Conservation (phyloP, 2,113 vertebrate genomes). For the Panurus biarmicus region DNA sequence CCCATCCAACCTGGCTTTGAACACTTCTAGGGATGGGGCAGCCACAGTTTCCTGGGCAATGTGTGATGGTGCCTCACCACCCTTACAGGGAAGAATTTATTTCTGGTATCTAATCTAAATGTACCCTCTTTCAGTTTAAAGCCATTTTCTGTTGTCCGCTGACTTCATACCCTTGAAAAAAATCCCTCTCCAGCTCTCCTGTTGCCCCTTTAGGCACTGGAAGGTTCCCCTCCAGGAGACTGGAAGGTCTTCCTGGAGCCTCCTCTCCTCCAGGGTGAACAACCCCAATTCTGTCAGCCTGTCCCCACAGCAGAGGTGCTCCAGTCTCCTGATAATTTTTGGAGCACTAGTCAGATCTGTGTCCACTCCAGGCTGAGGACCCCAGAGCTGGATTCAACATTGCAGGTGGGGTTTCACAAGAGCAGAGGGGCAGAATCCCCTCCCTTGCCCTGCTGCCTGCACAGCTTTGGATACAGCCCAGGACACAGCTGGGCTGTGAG, state of each 20-base stretch:
- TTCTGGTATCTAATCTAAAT: background rate
- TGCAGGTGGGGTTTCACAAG: background rate
- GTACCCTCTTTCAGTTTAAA: background rate
- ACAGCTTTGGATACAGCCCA: background rate
- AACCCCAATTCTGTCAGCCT: background rate
- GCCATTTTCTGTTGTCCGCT: background rate
- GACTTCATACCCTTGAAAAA: background rate
- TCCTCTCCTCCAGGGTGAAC: background rate
- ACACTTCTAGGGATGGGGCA: background rate
- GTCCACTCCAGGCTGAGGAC: background rate
- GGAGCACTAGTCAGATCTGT: background rate
- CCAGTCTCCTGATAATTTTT: background rate
- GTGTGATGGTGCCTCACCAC: background rate
- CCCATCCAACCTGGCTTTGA: background rate
- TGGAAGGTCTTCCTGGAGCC: background rate
- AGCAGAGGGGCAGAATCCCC: background rate
- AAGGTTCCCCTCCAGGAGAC: background rate
- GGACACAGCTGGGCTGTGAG: accelerated
- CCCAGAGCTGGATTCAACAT: background rate
- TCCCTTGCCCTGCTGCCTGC: accelerated
- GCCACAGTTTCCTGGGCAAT: background rate
- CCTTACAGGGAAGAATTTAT: background rate
- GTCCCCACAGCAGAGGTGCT: background rate
- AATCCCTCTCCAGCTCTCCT: background rate
- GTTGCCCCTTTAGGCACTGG: background rate